Evolutionary conservation across 2,113 vertebrate species (phyloP), one percentile per base, ranked within the genome.

Genomic region (Podilymbus podiceps): DNA sequence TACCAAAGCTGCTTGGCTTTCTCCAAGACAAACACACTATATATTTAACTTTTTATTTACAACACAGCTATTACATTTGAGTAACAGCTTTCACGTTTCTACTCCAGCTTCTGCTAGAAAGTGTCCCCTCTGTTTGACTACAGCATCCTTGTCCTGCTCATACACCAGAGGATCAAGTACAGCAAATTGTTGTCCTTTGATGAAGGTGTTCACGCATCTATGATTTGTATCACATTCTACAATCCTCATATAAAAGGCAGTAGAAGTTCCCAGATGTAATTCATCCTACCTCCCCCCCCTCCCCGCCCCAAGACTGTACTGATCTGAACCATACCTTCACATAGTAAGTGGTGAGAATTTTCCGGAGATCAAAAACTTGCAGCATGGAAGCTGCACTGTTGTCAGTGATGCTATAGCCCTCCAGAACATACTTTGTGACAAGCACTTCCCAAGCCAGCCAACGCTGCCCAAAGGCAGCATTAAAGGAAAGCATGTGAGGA

Each of bases 391-490:
- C 99, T 2, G 99, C 98, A 44, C 99, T 99, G 83, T 99, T 99
- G 96, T 99, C 99, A 19, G 98, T 99, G 97, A 99, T 99, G 93
- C 98, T 99, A 46, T 99, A 99, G n/a, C 99, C 98, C 92, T 99
- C 98, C 88, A 99, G 95, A 73, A 99, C 98, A 40, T 99, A 99
- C 78, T 99, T 99, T 28, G 98, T 99, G 91, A 99, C 98, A 40
- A 99, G 97, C 53, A 99, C 98, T 93, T 99, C 99, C 99, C 99
- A 99, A 76, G 99, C 99, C 24, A 99, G 98, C 99, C 99, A 99
- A 76, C 98, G 98, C 81, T 99, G 99, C 73, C 98, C 98, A 94
- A 99, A 99, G 4, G 98, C 98, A 79, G 98, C 98, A 38, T 99
- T 99, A 89, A 99, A 99, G 38, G 99, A 99, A 77, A 99, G 98